Conservation (phyloP, 2,113 vertebrate species). For the Numenius arquata region DNA sequence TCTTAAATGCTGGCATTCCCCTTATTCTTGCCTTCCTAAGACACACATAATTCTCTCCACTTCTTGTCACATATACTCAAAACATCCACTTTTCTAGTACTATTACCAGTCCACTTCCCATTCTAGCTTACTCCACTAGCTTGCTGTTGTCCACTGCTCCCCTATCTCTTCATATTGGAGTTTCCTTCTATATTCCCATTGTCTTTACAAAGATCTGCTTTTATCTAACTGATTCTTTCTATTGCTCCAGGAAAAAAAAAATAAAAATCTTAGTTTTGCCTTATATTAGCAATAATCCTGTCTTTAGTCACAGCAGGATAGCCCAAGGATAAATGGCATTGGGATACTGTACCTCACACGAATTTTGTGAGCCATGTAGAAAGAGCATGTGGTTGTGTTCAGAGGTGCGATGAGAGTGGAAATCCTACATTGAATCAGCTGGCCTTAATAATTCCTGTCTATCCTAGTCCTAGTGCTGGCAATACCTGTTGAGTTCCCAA, state of each 20-base stretch:
- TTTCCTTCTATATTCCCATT: background rate
- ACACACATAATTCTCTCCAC: background rate
- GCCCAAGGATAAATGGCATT: background rate
- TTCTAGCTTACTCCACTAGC: background rate
- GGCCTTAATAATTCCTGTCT: background rate
- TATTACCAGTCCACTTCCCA: background rate
- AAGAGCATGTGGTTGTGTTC: background rate
- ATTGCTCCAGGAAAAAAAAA: background rate
- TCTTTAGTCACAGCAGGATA: background rate
- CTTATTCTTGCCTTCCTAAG: background rate
- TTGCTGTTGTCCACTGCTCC: background rate
- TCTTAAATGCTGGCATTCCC: background rate
- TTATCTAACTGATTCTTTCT: background rate
- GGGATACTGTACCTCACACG: background rate
- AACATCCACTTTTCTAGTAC: background rate
- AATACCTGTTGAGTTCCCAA: background rate
- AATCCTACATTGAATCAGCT: background rate
- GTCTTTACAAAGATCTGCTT: background rate
- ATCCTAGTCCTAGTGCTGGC: background rate
- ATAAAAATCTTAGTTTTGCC: background rate
- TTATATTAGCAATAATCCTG: background rate
- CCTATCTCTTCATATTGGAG: background rate
- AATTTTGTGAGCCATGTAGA: background rate
- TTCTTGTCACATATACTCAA: rapidly evolving
- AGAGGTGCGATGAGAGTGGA: background rate